Evolutionary conservation across 2,888 invertebrate species (phyloP), one percentile per base, ranked within the genome.

Genomic region (Mimas tiliae): DNA sequence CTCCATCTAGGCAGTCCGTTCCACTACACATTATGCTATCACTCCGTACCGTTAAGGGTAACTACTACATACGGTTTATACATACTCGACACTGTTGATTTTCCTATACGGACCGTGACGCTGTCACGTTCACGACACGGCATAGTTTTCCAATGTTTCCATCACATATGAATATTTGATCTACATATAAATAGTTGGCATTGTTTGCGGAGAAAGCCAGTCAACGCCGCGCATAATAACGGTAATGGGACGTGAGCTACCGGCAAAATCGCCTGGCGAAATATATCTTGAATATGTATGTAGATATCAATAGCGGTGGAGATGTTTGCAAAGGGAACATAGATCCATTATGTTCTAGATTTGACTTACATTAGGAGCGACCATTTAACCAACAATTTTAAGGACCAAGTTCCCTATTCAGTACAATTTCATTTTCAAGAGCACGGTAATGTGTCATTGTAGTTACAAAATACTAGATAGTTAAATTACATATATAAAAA

Each of bases 171-270:
- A 58, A 58, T 58, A 42, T 58, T 58, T 58, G 58, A 58, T 58
- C 58, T 58, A 58, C 58, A 58, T 58, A 58, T 58, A 58, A 58
- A 58, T 58, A 58, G 58, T 58, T 16, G 45, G 53, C 67, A 67
- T 66, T 75, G 80, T 82, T 82, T 80, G 77, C 68, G 68, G 86
- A 84, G 88, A 89, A 88, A 89, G 87, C 80, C 80, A 70, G 70
- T 70, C 73, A 11, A 69, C 69, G 72, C 69, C 74, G 71, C 74
- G 76, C 77, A 72, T 77, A 76, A 71, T 75, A 75, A 76, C 72
- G 42, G 68, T 70, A 63, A 65, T n/a, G 68, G 55, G 50, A 51
- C 66, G 69, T 69, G 69, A 71, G 70, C 65, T 67, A 70, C 67
- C 62, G 70, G 72, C 74, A 76, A 77, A 74, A 58, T 42, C 19